Evolutionary conservation across 2,113 vertebrate species (phyloP).

Genomic region (Crotalus tigris): DNA sequence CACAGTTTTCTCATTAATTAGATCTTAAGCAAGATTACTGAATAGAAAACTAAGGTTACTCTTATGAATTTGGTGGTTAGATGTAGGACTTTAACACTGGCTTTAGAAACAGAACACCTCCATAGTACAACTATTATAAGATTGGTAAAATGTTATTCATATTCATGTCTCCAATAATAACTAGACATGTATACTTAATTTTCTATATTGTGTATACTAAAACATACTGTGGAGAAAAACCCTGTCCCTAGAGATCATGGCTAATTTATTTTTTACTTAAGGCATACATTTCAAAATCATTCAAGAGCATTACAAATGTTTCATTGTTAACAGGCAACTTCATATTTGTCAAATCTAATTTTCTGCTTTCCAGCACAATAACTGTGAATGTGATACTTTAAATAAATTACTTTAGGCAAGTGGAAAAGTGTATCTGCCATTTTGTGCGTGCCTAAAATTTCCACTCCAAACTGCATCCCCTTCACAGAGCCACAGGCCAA

Average conservation of each 20-base stretch:
- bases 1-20: not conserved
- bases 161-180: not conserved
- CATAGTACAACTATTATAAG: not conserved
- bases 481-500: not conserved
- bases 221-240: not conserved
- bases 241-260: not conserved
- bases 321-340: not conserved
- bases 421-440: not conserved
- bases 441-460: not conserved
- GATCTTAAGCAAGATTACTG: not conserved
- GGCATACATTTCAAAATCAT: constrained; percentile 13
- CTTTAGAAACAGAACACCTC: not conserved
- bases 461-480: not conserved
- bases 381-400: not conserved
- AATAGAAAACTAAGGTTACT: not conserved
- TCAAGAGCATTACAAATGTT: not conserved
- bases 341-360: not conserved
- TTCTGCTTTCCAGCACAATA: not conserved
- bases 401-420: not conserved
- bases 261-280: constrained; percentile 21
- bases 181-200: not conserved
- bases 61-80: not conserved
- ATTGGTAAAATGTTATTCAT: not conserved
- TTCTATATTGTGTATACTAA: not conserved
- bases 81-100: not conserved